phyloP scores from a whole-genome alignment of 2,888 invertebrate species.

The Lasioglossum marginatum region DNA sequence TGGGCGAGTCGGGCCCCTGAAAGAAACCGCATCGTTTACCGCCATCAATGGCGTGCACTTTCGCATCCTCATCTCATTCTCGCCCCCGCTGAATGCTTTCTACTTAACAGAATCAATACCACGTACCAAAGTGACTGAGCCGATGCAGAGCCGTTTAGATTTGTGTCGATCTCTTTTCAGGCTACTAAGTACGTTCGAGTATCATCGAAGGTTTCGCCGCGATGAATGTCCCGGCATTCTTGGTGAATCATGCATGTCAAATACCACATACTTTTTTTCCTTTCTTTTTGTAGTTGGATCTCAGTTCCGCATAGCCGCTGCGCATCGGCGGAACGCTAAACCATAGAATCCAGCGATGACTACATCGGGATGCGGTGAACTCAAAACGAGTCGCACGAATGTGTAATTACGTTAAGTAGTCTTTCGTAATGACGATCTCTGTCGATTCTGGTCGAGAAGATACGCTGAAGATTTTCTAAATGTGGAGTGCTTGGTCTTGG shows the following conservation, averaged over 20 bases:
- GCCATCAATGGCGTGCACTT: conserved; percentile 70
- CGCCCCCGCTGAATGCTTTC: conserved; percentile 67
- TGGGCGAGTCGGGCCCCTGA: conserved; percentile 74
- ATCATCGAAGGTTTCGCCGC: conserved; percentile 29
- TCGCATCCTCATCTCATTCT: conserved; percentile 66
- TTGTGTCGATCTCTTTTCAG: conserved; percentile 54
- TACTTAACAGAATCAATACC: conserved; percentile 78
- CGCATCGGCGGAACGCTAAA: neutral
- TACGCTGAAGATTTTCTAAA: neutral
- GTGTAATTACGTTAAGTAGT: neutral
- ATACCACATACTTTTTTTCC: neutral
- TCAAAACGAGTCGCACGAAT: neutral
- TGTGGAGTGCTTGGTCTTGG: neutral
- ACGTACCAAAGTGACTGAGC: conserved; percentile 73
- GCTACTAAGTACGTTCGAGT: conserved; percentile 50
- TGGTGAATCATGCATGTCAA: conserved; percentile 13
- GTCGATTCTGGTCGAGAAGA: neutral
- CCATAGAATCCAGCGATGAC: neutral
- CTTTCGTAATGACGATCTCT: neutral
- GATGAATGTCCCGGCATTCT: conserved; percentile 26
- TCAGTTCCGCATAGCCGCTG: neutral
- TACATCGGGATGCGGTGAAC: too few relatives aligned
- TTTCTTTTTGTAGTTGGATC: neutral
- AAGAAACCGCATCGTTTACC: conserved; percentile 83
- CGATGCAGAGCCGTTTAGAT: conserved; percentile 54